A percentile compares a stretch with the other conserved stretches of the same genome.
Conservation (phyloP, 2,888 invertebrate genomes). For the Epistrophella euchroma region DNA sequence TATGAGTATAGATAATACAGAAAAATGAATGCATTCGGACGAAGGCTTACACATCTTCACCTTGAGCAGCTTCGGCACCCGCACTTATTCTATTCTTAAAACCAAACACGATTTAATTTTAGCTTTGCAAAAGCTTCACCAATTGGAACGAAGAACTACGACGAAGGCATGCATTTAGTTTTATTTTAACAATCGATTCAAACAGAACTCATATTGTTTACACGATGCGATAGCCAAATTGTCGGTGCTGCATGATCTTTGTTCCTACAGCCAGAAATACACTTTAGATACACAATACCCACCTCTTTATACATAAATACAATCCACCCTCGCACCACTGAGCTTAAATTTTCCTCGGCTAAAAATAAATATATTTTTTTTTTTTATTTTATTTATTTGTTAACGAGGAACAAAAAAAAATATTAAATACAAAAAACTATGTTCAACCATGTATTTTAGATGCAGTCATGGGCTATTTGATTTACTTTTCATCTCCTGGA, state of each 20-base stretch:
- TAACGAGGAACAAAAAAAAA: slow-evolving; percentile 37
- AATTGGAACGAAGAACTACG: neutral
- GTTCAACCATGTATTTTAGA: slow-evolving; percentile 5
- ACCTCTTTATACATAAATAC: slow-evolving; percentile 14
- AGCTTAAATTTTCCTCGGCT: slow-evolving; percentile 8
- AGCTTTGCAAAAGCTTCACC: neutral
- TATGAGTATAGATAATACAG: no score
- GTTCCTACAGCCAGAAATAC: slow-evolving; percentile 67
- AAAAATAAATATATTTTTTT: slow-evolving; percentile 66
- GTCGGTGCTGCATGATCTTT: slow-evolving; percentile 37
- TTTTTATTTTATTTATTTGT: slow-evolving; percentile 32
- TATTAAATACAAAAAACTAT: slow-evolving; percentile 8
- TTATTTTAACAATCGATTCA: neutral
- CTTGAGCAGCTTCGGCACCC: no score
- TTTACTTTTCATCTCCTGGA: slow-evolving; percentile 44
- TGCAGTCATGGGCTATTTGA: slow-evolving; percentile 39
- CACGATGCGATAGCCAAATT: slow-evolving; percentile 34
- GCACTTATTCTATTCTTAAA: no score
- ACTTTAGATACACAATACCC: slow-evolving; percentile 65
- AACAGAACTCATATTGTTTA: slow-evolving; percentile 42
- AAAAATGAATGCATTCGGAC: no score
- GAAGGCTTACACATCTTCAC: no score
- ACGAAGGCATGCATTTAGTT: neutral
- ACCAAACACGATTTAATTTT: neutral
- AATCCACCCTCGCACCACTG: slow-evolving; percentile 33